Base-by-base conservation (phyloP, 2,797 vertebrate species). In the Eurystomus glaucurus region DNA sequence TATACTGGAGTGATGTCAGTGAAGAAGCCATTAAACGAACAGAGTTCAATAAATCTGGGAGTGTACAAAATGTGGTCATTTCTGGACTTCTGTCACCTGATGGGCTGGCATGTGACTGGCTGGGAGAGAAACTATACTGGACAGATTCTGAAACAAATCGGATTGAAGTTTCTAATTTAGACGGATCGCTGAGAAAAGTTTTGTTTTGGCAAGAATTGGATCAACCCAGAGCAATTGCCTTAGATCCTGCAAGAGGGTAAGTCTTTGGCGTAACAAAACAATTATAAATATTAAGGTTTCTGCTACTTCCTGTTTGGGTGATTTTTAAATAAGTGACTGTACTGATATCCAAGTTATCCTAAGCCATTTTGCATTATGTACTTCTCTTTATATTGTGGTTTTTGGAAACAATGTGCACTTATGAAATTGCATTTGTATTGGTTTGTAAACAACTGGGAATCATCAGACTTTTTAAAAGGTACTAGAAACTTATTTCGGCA, bases 1-100 rank as follows among this genome's bases (percentile, higher is more conserved):
- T 99, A 91, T 99, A 99, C 97, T 99, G 99, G 99, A 99, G 99
- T 76, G 99, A 99, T 17, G 99, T 99, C 89, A 99, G 99, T 33
- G 99, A 99, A 97, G 99, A 99, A 97, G 99, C 99, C 96, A 99
- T 99, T 97, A 99, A 99, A 94, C 97, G 99, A 92, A 99, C 99
- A 8, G 97, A 98, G 55, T 99, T 99, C 96, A 99, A 99, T 93
- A 98, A 96, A 69, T 99, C 99, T 0, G 98, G 98, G 69, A 97
- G 97, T 11, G 93, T 98, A 9, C 99, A 99, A 96, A 99, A 98
- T 64, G 98, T 99, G 17, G 99, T 99, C 14, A 96, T 99, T 37
- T 99, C 99, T 23, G 99, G 99, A 16, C 98, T 99, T 93, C 98
- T 99, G 81, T 99, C 99, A 8, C 99, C 99, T 0, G 99, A 99